Percentiles rank a stretch among this genome's conserved stretches.
Evolutionary conservation across 2,888 invertebrate species (phyloP).

Genomic region (Theristus sp.): DNA sequence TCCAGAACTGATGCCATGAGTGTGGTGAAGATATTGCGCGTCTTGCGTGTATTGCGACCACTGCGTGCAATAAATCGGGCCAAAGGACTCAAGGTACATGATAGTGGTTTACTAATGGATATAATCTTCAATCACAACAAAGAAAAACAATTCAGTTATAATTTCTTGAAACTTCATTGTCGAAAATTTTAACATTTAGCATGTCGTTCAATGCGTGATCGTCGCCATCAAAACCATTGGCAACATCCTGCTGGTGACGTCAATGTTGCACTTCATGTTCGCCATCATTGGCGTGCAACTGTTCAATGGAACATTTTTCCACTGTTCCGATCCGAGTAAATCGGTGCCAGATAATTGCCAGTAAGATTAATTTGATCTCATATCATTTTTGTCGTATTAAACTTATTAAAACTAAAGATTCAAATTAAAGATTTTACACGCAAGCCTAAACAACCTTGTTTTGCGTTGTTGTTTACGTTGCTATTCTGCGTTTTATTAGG

Average conservation of each 20-base stretch:
- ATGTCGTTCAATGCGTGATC: slow-evolving; percentile 91
- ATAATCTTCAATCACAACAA: background rate
- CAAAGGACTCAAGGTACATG: slow-evolving; percentile 83
- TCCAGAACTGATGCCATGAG: slow-evolving; percentile 43
- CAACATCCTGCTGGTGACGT: slow-evolving; percentile 95
- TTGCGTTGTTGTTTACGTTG: too few species aligned
- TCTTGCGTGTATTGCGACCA: slow-evolving; percentile 80
- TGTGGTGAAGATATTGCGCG: slow-evolving; percentile 94
- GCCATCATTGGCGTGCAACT: slow-evolving; percentile 99
- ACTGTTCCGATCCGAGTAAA: slow-evolving; percentile 82
- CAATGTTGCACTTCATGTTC: slow-evolving; percentile 99
- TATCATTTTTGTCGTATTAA: too few species aligned
- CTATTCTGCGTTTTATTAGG: slow-evolving; percentile 45
- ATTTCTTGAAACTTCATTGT: slow-evolving; percentile 26
- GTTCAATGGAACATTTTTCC: slow-evolving; percentile 98
- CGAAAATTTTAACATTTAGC: slow-evolving; percentile 43
- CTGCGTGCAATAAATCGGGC: slow-evolving; percentile 97
- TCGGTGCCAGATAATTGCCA: slow-evolving; percentile 63
- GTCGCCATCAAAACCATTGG: slow-evolving; percentile 47
- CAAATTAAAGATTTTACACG: too few species aligned
- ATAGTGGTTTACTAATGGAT: slow-evolving; percentile 18
- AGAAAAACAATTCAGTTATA: background rate
- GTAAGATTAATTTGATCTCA: background rate
- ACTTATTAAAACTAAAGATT: too few species aligned
- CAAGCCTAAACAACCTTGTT: too few species aligned